These are phyloP conservation scores for Phrixothrix hirtus DNA, from an alignment of 2,888 invertebrate genomes.

Conservation along the genomic window DNA sequence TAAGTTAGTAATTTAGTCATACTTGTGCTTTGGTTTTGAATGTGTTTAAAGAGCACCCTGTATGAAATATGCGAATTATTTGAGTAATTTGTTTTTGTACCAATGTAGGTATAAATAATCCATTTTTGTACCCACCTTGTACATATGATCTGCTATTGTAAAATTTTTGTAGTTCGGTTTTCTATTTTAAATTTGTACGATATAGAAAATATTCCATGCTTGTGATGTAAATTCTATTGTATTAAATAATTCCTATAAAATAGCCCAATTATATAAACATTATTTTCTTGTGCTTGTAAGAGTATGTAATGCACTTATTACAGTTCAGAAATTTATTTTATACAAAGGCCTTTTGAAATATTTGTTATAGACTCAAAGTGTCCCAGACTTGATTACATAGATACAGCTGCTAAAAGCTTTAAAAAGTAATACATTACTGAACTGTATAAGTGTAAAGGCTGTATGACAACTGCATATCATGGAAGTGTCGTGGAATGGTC, in stretches of 20 bases:
- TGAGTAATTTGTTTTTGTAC: too few species aligned
- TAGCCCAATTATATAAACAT: slow-evolving; percentile 26
- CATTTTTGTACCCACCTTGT: slow-evolving; percentile 30
- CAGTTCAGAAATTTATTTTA: slow-evolving; percentile 42
- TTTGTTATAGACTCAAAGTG: too few species aligned
- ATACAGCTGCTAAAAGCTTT: too few species aligned
- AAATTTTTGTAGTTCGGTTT: slow-evolving; percentile 28
- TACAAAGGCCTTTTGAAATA: too few species aligned
- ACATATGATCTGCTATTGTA: slow-evolving; percentile 27
- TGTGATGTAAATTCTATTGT: slow-evolving; percentile 30
- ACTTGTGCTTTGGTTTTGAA: neutral
- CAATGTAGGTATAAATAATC: too few species aligned
- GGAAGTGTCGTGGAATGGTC: slow-evolving; percentile 52
- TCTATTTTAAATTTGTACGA: slow-evolving; percentile 31
- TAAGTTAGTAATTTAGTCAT: too few species aligned
- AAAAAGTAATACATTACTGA: slow-evolving; percentile 25
- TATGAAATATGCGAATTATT: too few species aligned
- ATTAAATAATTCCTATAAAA: slow-evolving; percentile 30
- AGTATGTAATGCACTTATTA: slow-evolving; percentile 46
- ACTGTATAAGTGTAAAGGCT: slow-evolving; percentile 38
- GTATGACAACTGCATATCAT: slow-evolving; percentile 52
- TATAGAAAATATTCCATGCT: slow-evolving; percentile 29
- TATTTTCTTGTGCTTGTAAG: slow-evolving; percentile 29
- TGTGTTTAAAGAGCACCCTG: slow-evolving; percentile 1
- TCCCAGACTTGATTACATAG: too few species aligned